Evolutionary conservation across 2,797 vertebrate species (phyloP).

Genomic region (Betta splendens): DNA sequence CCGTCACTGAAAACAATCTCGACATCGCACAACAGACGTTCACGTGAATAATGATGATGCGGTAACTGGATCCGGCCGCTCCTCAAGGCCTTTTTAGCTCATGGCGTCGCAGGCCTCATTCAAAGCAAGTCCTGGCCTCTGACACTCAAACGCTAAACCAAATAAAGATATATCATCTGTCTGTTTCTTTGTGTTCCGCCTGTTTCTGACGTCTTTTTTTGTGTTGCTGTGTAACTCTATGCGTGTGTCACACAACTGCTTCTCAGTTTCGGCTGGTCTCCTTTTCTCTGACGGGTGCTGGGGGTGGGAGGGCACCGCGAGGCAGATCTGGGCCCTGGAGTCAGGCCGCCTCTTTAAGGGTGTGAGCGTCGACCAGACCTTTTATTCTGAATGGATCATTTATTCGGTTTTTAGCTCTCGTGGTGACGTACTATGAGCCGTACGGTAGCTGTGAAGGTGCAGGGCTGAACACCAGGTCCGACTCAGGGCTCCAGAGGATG

Average conservation of each 20-base stretch:
- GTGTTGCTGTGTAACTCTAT: not conserved
- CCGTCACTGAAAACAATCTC: not conserved
- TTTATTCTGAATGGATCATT: slow-evolving; percentile 37
- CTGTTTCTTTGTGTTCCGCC: not conserved
- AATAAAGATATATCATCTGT: too few species aligned
- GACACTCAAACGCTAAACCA: not conserved
- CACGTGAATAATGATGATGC: too few species aligned
- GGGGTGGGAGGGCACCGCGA: slow-evolving; percentile 41
- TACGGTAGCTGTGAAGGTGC: not conserved
- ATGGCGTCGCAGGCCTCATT: not conserved
- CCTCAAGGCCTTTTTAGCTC: not conserved
- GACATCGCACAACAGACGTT: not conserved
- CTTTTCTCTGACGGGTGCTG: slow-evolving; percentile 44
- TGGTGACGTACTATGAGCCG: slow-evolving; percentile 17
- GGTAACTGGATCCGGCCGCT: not conserved
- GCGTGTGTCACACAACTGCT: slow-evolving; percentile 8
- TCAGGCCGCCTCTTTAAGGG: slow-evolving; percentile 16
- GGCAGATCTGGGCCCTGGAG: slow-evolving; percentile 48
- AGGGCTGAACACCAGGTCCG: too few species aligned
- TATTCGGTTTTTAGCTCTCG: slow-evolving; percentile 2
- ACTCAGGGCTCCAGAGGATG: too few species aligned
- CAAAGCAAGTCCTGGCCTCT: not conserved
- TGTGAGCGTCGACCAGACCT: slow-evolving; percentile 55
- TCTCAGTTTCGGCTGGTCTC: slow-evolving; percentile 25
- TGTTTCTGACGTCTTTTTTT: not conserved